Conservation (phyloP, 2,113 vertebrate genomes). For the Neogale vison region DNA sequence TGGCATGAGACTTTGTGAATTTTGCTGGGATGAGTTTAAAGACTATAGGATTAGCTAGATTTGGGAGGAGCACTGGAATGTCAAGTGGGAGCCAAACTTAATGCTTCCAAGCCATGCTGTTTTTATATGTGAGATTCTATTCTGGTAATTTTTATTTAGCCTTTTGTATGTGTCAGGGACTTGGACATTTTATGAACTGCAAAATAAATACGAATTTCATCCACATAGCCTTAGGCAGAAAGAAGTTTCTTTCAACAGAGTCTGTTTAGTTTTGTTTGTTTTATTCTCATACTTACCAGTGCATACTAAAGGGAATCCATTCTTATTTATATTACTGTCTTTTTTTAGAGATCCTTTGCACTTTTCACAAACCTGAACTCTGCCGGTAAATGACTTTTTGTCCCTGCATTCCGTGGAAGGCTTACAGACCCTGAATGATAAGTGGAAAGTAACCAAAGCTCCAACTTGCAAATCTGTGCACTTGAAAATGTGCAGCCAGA, state of each 20-base stretch:
- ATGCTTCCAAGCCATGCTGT: neutral
- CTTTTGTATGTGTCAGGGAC: neutral
- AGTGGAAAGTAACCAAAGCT: conserved; percentile 57
- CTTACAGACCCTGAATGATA: conserved; percentile 53
- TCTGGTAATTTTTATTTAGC: neutral
- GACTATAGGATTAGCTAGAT: neutral
- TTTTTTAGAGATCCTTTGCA: neutral
- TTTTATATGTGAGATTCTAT: neutral
- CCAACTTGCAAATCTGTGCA: conserved; percentile 26
- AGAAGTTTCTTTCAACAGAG: conserved; percentile 22
- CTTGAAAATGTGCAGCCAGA: conserved; percentile 18
- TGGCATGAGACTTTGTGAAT: neutral
- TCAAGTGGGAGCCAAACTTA: conserved; percentile 1
- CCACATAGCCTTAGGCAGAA: neutral
- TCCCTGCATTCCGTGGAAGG: conserved; percentile 46
- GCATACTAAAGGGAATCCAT: neutral
- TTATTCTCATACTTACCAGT: neutral
- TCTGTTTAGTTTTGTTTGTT: neutral
- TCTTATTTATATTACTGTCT: neutral
- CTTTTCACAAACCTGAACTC: conserved; percentile 64
- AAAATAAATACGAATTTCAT: conserved; percentile 44
- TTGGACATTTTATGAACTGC: neutral
- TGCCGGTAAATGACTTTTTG: conserved; percentile 41
- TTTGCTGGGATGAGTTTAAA: neutral
- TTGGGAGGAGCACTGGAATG: neutral